These are phyloP conservation scores for Hanleya hanleyi DNA, from an alignment of 2,888 invertebrate species.

Conservation along the genomic window DNA sequence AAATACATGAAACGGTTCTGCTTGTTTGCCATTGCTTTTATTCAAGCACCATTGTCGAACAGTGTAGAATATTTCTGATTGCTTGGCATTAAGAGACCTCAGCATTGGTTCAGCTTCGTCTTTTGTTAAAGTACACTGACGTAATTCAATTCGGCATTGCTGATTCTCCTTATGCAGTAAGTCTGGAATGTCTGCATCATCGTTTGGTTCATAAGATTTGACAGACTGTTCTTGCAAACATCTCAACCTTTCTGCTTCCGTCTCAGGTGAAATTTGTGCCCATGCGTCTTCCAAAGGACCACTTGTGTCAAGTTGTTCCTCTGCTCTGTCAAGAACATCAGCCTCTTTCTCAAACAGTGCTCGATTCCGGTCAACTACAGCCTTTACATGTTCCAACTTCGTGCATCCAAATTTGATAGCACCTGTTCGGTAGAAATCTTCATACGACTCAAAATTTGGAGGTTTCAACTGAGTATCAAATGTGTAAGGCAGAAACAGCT, in stretches of 20 bases:
- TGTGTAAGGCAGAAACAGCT: constrained; percentile 17
- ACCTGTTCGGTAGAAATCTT: constrained; percentile 17
- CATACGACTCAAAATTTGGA: background rate
- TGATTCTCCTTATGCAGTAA: background rate
- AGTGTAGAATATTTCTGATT: constrained; percentile 13
- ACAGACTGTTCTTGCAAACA: background rate
- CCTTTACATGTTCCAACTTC: background rate
- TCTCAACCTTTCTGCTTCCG: constrained; percentile 24
- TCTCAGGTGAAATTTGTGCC: constrained; percentile 22
- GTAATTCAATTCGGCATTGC: background rate
- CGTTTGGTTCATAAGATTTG: background rate
- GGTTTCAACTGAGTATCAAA: constrained; percentile 22
- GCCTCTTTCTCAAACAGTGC: constrained; percentile 13
- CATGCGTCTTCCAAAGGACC: constrained; percentile 27
- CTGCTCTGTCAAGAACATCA: constrained; percentile 15
- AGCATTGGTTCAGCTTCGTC: no score
- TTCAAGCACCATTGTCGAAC: constrained; percentile 21
- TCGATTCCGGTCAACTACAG: constrained; percentile 21
- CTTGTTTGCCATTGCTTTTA: background rate
- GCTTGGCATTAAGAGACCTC: constrained; percentile 7
- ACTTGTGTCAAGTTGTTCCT: constrained; percentile 6
- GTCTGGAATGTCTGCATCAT: background rate
- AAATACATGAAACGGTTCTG: constrained; percentile 23
- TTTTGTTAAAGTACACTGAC: background rate
- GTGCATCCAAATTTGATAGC: background rate